Percentiles rank a stretch among this genome's conserved stretches.
Conservation (phyloP, 2,888 invertebrate genomes). For the Drosophila robusta region DNA sequence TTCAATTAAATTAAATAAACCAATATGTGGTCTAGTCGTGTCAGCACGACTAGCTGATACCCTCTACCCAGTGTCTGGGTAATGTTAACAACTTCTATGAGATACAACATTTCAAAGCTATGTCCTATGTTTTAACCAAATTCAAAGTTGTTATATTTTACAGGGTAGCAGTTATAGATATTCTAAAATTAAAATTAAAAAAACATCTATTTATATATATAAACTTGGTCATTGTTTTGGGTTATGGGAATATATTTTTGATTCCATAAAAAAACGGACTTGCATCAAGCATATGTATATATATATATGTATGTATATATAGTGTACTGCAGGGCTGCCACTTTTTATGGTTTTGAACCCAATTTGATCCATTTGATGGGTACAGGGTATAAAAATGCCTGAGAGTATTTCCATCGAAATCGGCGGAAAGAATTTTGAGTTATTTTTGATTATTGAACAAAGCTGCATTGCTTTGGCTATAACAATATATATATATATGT, state of each 20-base stretch:
- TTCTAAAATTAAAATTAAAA: neutral
- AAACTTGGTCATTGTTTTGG: conserved; percentile 3
- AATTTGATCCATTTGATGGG: neutral
- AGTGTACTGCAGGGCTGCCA: too few relatives aligned
- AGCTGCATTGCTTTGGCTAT: conserved; percentile 23
- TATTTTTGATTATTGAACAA: conserved; percentile 17
- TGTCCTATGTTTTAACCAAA: too few relatives aligned
- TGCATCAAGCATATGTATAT: neutral
- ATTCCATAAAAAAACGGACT: neutral
- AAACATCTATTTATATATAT: neutral
- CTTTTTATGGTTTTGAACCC: too few relatives aligned
- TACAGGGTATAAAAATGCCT: conserved; percentile 52
- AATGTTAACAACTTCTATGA: neutral
- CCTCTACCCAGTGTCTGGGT: conserved; percentile 22
- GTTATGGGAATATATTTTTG: neutral
- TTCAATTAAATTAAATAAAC: conserved; percentile 6
- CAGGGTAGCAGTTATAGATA: too few relatives aligned
- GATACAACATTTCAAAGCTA: too few relatives aligned
- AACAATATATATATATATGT: conserved; percentile 37
- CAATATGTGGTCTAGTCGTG: conserved; percentile 25
- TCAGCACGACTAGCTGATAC: conserved; percentile 34
- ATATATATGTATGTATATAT: neutral
- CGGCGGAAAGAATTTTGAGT: conserved; percentile 38
- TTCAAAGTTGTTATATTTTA: too few relatives aligned
- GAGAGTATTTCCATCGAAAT: conserved; percentile 54